Conservation (phyloP, 2,888 invertebrate genomes). For the Hemithea aestivaria region DNA sequence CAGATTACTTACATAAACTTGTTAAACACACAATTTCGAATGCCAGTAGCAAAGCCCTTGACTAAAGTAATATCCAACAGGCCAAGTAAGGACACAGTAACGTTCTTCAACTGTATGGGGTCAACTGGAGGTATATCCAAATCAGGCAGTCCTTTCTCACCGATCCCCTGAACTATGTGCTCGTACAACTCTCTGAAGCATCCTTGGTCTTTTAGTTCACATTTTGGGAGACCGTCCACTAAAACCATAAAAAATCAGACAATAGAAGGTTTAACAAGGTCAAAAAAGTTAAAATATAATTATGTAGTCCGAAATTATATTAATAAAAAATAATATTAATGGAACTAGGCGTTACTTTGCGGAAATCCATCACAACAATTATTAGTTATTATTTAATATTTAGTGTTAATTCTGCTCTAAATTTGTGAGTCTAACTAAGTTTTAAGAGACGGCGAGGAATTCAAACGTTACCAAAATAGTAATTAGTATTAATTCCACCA, state of each 20-base stretch:
- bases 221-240: slow-evolving; percentile 43
- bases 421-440: no score
- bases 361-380: no score
- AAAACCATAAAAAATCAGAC: slow-evolving; percentile 23
- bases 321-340: no score
- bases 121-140: slow-evolving; percentile 42
- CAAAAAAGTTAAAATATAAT: no score
- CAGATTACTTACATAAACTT: slow-evolving; percentile 33
- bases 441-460: no score
- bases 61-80: slow-evolving; percentile 35
- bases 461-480: no score
- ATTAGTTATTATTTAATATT: no score
- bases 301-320: no score
- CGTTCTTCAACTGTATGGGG: slow-evolving; percentile 35
- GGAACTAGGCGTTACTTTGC: no score
- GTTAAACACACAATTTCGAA: slow-evolving; percentile 39
- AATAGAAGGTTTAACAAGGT: no score
- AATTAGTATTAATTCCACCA: no score
- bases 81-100: slow-evolving; percentile 31
- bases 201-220: slow-evolving; percentile 35
- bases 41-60: slow-evolving; percentile 41
- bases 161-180: slow-evolving; percentile 28
- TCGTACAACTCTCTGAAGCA: slow-evolving; percentile 35
- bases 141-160: slow-evolving; percentile 36
- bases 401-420: no score